These are phyloP conservation scores for Mystacides longicornis DNA, from an alignment of 2,888 invertebrate genomes.

Conservation along the genomic window DNA sequence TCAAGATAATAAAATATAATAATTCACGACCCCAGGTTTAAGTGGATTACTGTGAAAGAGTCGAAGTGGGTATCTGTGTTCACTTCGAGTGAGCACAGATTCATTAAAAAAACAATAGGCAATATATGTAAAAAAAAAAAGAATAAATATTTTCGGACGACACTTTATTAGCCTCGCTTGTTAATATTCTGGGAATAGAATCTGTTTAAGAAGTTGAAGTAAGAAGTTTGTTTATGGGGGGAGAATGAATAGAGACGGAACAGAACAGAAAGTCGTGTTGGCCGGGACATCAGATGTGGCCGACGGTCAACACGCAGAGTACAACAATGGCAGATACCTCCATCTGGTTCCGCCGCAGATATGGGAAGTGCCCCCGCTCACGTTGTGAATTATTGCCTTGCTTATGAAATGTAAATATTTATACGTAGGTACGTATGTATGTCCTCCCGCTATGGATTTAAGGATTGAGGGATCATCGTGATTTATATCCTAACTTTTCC, in stretches of 20 bases:
- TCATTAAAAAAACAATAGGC: too few species aligned
- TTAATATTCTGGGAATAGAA: not conserved
- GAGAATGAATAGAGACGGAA: not conserved
- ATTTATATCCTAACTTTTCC: slow-evolving; percentile 2
- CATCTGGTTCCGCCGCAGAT: not conserved
- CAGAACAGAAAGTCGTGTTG: not conserved
- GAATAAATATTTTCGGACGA: not conserved
- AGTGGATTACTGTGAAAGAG: too few species aligned
- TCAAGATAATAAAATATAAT: too few species aligned
- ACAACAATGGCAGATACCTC: not conserved
- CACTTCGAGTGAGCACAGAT: too few species aligned
- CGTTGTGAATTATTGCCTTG: not conserved
- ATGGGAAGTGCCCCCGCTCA: too few species aligned
- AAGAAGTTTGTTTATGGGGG: slow-evolving; percentile 22
- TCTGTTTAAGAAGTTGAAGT: slow-evolving; percentile 11
- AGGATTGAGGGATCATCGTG: slow-evolving; percentile 2
- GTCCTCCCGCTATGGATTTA: not conserved
- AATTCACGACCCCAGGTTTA: too few species aligned
- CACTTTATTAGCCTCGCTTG: not conserved
- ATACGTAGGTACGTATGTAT: slow-evolving; percentile 1
- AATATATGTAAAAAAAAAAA: too few species aligned
- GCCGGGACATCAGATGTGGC: not conserved
- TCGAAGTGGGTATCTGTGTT: too few species aligned
- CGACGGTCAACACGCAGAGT: not conserved
- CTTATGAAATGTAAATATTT: slow-evolving; percentile 2